These are phyloP conservation scores for Panzeria rudis DNA, from an alignment of 2,888 invertebrate genomes.

Conservation along the genomic window DNA sequence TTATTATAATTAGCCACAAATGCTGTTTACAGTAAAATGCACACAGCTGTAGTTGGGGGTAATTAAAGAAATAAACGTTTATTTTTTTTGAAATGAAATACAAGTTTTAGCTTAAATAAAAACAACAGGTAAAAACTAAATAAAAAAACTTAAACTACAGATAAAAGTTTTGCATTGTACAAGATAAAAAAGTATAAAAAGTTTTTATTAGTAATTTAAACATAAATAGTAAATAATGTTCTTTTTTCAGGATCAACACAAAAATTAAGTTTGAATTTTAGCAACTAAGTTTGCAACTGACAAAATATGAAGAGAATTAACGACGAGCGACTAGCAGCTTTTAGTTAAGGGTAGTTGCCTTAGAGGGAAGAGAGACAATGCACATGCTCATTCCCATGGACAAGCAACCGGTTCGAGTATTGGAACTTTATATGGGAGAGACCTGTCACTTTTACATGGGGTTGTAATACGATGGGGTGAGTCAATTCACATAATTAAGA, in stretches of 20 bases:
- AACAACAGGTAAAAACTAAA: constrained; percentile 32
- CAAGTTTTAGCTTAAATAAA: background rate
- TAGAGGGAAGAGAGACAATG: too few species aligned
- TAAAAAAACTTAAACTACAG: constrained; percentile 16
- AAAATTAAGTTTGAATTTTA: background rate
- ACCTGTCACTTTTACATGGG: too few species aligned
- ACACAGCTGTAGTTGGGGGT: constrained; percentile 56
- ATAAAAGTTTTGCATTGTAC: constrained; percentile 19
- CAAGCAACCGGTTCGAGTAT: too few species aligned
- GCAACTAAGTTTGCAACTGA: background rate
- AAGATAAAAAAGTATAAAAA: background rate
- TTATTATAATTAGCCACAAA: constrained; percentile 67
- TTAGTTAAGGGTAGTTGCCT: too few species aligned
- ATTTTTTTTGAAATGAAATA: background rate
- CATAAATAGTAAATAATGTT: background rate
- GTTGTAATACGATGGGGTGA: too few species aligned
- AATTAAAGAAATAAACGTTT: constrained; percentile 33
- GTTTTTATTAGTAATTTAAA: background rate
- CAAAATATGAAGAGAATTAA: background rate
- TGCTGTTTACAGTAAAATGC: constrained; percentile 54
- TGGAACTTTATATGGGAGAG: too few species aligned
- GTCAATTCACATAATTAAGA: too few species aligned
- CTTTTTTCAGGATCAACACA: background rate
- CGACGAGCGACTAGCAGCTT: too few species aligned
- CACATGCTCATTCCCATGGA: too few species aligned